Conservation (phyloP, 2,113 vertebrate genomes). For the Arothron firmamentum region DNA sequence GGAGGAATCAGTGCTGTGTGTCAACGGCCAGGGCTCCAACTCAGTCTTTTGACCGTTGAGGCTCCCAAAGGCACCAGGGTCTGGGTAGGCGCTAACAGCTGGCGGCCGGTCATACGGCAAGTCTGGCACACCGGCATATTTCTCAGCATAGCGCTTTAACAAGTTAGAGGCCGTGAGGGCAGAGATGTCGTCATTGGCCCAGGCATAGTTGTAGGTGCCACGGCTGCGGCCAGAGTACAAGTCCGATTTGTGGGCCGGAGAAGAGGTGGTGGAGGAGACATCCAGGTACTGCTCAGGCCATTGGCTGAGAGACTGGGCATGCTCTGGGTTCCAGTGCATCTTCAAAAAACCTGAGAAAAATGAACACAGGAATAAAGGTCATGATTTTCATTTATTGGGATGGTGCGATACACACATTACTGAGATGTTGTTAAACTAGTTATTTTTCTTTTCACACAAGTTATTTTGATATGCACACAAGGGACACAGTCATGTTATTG, state of each 20-base stretch:
- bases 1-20: constrained; percentile 76
- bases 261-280: constrained; percentile 94
- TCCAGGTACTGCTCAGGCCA: constrained; percentile 99
- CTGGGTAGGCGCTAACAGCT: constrained; percentile 71
- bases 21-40: constrained; percentile 84
- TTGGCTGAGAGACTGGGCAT: constrained; percentile 97
- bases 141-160: constrained; percentile 95
- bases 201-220: constrained; percentile 86
- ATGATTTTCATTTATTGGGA: not conserved
- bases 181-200: constrained; percentile 97
- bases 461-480: too few relatives aligned
- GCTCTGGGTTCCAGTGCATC: constrained; percentile 99
- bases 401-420: not conserved
- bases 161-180: constrained; percentile 95
- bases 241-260: constrained; percentile 92
- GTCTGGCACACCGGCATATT: constrained; percentile 89
- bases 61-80: constrained; percentile 80
- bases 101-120: constrained; percentile 86
- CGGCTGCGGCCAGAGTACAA: constrained; percentile 80
- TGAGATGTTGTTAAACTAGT: not conserved
- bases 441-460: too few relatives aligned
- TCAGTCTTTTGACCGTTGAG: constrained; percentile 86
- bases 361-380: constrained; percentile 13
- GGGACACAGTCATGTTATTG: too few relatives aligned
- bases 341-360: constrained; percentile 81